These are phyloP conservation scores for Chymomyza caudatula DNA, from an alignment of 2,888 invertebrate species.

Conservation along the genomic window DNA sequence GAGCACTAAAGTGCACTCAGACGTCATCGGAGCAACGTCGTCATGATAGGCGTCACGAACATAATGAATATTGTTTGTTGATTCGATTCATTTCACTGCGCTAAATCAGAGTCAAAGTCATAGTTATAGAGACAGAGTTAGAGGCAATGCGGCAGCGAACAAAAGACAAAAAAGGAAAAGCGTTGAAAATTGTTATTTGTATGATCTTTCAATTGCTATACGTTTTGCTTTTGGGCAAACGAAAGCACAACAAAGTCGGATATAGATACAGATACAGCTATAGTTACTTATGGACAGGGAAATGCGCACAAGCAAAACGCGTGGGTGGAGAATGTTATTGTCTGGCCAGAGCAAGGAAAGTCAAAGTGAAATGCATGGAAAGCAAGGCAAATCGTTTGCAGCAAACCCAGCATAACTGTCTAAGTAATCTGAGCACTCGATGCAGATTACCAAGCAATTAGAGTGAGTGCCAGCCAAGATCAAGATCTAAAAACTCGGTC, in stretches of 20 bases:
- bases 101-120: background rate
- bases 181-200: slow-evolving; percentile 63
- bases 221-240: slow-evolving; percentile 22
- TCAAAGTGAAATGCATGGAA: slow-evolving; percentile 69
- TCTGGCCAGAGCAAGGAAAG: slow-evolving; percentile 46
- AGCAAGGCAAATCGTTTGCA: slow-evolving; percentile 61
- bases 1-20: slow-evolving; percentile 62
- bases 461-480: slow-evolving; percentile 49
- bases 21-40: slow-evolving; percentile 26
- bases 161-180: slow-evolving; percentile 55
- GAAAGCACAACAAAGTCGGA: slow-evolving; percentile 36
- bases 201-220: slow-evolving; percentile 43
- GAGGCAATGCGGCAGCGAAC: slow-evolving; percentile 25
- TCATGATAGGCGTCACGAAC: slow-evolving; percentile 10
- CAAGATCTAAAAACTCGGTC: slow-evolving; percentile 66
- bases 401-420: slow-evolving; percentile 40
- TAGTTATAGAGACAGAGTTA: background rate
- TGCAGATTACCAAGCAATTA: slow-evolving; percentile 47
- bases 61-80: slow-evolving; percentile 33
- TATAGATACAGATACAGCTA: background rate
- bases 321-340: slow-evolving; percentile 59
- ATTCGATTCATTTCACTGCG: slow-evolving; percentile 60
- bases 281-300: slow-evolving; percentile 7
- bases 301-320: slow-evolving; percentile 34
- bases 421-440: slow-evolving; percentile 44